phyloP scores from a whole-genome alignment of 2,113 vertebrate genomes.

The Cairina moschata region DNA sequence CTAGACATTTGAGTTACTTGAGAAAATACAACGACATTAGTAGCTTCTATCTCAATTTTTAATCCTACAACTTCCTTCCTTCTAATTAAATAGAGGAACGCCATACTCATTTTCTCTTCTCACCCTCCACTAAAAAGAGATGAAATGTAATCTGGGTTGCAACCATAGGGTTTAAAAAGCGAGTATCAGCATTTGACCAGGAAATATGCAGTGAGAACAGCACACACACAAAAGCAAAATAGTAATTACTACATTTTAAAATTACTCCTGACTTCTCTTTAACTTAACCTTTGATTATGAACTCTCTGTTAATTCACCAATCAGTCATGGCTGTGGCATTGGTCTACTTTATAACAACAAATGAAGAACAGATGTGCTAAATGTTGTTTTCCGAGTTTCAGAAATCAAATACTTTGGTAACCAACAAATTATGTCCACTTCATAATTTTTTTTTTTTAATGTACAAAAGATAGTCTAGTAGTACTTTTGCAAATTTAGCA shows the following conservation, averaged over 20 bases:
- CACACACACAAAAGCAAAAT: not conserved
- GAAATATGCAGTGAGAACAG: not conserved
- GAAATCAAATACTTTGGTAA: not conserved
- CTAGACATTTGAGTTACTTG: not conserved
- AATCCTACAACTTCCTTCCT: not conserved
- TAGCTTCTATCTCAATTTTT: not conserved
- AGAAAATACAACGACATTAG: not conserved
- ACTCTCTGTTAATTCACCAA: not conserved
- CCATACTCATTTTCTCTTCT: not conserved
- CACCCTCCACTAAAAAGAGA: not conserved
- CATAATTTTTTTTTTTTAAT: not conserved
- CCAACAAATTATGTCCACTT: rapidly evolving
- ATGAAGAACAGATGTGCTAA: not conserved
- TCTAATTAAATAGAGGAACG: not conserved
- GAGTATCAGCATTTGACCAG: not conserved
- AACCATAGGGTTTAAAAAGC: not conserved
- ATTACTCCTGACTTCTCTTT: not conserved
- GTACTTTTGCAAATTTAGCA: not conserved
- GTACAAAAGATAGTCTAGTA: not conserved
- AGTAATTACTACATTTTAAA: not conserved
- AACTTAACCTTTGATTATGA: not conserved
- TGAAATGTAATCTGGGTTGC: not conserved
- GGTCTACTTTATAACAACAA: not conserved
- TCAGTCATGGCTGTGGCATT: not conserved
- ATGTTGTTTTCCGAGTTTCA: not conserved